A percentile compares a stretch with the other conserved stretches of the same genome.
phyloP scores from a whole-genome alignment of 2,113 vertebrate genomes.

The Silurus asotus region DNA sequence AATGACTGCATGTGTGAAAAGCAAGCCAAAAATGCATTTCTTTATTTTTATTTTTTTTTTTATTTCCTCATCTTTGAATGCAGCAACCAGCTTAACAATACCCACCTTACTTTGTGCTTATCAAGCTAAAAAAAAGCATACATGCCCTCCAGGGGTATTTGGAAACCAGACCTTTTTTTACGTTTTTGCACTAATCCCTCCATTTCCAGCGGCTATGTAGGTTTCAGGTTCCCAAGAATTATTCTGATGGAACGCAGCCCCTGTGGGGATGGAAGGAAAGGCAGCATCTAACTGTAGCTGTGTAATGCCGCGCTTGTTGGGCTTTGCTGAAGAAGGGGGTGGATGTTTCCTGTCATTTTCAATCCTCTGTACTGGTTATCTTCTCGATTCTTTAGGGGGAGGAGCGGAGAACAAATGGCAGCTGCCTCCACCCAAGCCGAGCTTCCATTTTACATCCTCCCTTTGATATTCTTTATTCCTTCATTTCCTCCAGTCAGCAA shows the following conservation, averaged over 20 bases:
- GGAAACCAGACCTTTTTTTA: constrained; percentile 7
- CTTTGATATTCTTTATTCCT: constrained; percentile 43
- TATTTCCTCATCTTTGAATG: not conserved
- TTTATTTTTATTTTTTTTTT: not conserved
- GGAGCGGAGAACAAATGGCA: constrained; percentile 23
- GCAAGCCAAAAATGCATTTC: not conserved
- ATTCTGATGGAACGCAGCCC: constrained; percentile 3
- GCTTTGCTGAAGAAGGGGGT: not conserved
- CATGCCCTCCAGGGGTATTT: not conserved
- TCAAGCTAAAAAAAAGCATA: not conserved
- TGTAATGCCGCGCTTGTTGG: constrained; percentile 8
- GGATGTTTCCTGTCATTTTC: constrained; percentile 49
- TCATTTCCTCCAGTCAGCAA: constrained; percentile 28
- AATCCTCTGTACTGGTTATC: constrained; percentile 45
- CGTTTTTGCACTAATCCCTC: constrained; percentile 25
- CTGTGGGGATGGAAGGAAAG: constrained; percentile 22
- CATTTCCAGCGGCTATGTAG: constrained; percentile 29
- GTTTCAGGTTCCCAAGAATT: constrained; percentile 41
- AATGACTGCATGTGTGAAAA: not conserved
- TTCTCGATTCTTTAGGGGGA: constrained; percentile 24
- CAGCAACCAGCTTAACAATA: not conserved
- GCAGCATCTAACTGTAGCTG: constrained; percentile 1
- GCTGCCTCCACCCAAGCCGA: constrained; percentile 4
- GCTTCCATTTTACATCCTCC: constrained; percentile 12
- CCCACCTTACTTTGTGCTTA: not conserved